Evolutionary conservation across 2,797 vertebrate genomes (phyloP).

Genomic region (Muscicapa comitata): DNA sequence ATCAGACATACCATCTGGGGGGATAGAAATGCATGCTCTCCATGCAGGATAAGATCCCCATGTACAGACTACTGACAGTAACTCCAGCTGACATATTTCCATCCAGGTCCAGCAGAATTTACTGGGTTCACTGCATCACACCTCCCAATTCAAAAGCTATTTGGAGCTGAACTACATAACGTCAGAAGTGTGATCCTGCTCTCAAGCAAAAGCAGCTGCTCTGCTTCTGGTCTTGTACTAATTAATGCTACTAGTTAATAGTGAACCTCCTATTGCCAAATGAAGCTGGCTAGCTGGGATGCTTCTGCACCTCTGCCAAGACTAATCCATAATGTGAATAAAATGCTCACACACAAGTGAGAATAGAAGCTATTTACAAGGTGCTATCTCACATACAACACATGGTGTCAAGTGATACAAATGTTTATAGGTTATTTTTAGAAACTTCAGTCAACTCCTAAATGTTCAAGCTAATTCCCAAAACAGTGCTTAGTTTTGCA

Average conservation of each 20-base stretch:
- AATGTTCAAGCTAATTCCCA: neutral
- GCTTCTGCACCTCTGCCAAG: neutral
- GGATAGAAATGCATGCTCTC: neutral
- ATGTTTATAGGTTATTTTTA: neutral
- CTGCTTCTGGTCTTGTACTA: neutral
- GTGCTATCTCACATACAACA: neutral
- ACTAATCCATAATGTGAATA: neutral
- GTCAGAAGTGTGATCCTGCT: neutral
- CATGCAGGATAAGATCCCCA: neutral
- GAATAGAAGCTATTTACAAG: neutral
- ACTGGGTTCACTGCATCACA: neutral
- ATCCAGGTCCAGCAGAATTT: neutral
- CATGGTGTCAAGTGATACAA: neutral
- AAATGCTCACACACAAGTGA: neutral
- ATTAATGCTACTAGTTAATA: neutral
- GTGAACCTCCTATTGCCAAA: neutral
- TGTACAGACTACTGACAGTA: neutral
- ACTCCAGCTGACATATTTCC: neutral
- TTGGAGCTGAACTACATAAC: neutral
- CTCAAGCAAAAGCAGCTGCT: neutral
- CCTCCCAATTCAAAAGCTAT: neutral
- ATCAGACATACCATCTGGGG: neutral
- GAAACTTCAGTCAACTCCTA: neutral
- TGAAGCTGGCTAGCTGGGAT: neutral
- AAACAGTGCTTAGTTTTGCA: neutral